A percentile compares a stretch with the other conserved stretches of the same genome.
These are phyloP conservation scores for Elaphurus davidianus DNA, from an alignment of 2,113 vertebrate species.

Conservation along the genomic window DNA sequence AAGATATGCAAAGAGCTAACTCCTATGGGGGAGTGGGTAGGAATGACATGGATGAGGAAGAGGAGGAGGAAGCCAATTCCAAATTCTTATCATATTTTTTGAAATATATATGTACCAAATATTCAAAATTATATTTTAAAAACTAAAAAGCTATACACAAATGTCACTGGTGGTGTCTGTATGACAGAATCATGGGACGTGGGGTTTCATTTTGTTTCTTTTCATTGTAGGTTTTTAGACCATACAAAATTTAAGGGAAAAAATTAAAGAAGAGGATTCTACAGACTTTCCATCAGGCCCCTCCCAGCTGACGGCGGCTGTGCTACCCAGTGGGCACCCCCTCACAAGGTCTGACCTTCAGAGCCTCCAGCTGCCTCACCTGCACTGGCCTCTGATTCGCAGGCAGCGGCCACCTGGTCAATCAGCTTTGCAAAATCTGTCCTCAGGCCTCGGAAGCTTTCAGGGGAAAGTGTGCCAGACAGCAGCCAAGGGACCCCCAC, in stretches of 20 bases:
- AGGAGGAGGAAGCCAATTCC: background rate
- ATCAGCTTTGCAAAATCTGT: background rate
- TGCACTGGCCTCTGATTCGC: background rate
- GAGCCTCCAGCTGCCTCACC: background rate
- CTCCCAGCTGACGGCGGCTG: background rate
- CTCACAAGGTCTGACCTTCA: background rate
- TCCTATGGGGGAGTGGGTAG: background rate
- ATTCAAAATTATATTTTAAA: background rate
- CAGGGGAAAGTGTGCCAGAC: background rate
- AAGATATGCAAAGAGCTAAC: background rate
- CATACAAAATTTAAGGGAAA: background rate
- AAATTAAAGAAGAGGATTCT: background rate
- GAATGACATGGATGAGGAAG: background rate
- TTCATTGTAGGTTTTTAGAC: background rate
- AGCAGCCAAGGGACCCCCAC: background rate
- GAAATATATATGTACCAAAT: background rate
- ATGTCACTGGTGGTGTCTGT: background rate
- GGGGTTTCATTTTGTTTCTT: background rate
- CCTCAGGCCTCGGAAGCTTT: background rate
- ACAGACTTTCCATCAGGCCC: background rate
- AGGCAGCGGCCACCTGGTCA: background rate
- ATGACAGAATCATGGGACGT: background rate
- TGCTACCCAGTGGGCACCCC: accelerated
- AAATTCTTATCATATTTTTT: background rate
- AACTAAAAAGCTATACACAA: background rate